A percentile compares a stretch with the other conserved stretches of the same genome.
These are phyloP conservation scores for Corythaixoides concolor DNA, from an alignment of 2,113 vertebrate species.

Conservation along the genomic window DNA sequence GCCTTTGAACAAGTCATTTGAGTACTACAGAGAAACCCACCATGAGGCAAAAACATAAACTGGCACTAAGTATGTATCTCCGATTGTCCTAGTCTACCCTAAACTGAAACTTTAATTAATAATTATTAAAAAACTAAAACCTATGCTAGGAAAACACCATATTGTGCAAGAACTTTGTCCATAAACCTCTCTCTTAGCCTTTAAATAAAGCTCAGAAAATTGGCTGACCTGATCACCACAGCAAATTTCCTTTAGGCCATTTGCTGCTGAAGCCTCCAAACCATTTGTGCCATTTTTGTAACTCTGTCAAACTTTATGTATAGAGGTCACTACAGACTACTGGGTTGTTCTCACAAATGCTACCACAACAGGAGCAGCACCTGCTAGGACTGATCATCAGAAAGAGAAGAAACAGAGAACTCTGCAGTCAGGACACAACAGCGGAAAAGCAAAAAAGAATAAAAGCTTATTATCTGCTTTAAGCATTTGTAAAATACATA, in stretches of 20 bases:
- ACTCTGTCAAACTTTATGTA: not conserved
- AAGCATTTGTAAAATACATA: not conserved
- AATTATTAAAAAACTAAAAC: not conserved
- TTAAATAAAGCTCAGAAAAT: not conserved
- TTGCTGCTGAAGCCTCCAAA: not conserved
- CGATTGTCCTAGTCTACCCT: not conserved
- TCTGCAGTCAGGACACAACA: not conserved
- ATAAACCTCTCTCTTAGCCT: not conserved
- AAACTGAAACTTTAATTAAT: not conserved
- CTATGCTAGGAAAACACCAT: not conserved
- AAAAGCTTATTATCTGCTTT: not conserved
- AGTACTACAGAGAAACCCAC: not conserved
- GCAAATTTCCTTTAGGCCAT: not conserved
- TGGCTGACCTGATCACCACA: not conserved
- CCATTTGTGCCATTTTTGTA: not conserved
- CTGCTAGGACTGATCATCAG: not conserved
- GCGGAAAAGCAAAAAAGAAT: not conserved
- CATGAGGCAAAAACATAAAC: not conserved
- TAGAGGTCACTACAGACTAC: not conserved
- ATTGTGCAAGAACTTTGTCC: not conserved
- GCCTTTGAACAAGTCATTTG: not conserved
- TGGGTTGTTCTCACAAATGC: not conserved
- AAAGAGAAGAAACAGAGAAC: not conserved
- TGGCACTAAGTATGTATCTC: not conserved
- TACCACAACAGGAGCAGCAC: not conserved